Base-by-base conservation (phyloP, 1,140 invertebrate species). In the Anoplophora glabripennis region DNA sequence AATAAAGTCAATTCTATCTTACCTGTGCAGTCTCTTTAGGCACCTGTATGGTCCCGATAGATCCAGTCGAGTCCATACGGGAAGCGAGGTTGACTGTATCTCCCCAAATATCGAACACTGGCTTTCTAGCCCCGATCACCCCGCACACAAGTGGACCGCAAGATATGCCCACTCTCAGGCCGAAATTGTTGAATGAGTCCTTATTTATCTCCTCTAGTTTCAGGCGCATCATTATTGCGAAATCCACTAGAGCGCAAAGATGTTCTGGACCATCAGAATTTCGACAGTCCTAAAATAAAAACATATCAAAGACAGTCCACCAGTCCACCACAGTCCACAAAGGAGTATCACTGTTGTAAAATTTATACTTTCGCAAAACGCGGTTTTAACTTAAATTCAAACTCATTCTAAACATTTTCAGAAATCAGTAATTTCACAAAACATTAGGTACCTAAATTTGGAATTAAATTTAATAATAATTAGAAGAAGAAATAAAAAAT, bases 91-190 rank as follows among this genome's bases (percentile, higher is more conserved):
- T 98, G 0, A 97, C 95, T 0, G 94, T 96, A 47, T 76, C 83
- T 0, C 96, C 96, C 95, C 96, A 99, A 61, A 99, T 96, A 72
- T 99, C 96, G 78, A 96, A 99, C 54, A 98, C 95, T 0, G 96
- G 96, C 72, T 99, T 98, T 21, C 94, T 84, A 0, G 94, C 95
- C 0, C 96, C 96, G 63, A 99, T 98, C 0, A 99, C 96, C 1
- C 96, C 96, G 51, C 96, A 96, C 0, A 99, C 95, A 1, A 98
- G 76, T 0, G 94, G 92, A 0, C 95, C 96, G 71, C 92, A 90
- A 71, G 92, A 94, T 42, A 98, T 73, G 78, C 93, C 96, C 4
- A 99, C 92, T 77, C 96, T 80, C 10, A 99, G 80, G 57, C 94
- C 89, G 68, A 99, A 99, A 72, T 94, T 96, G 74, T 99, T 98